These are phyloP conservation scores for Drosophila novamexicana DNA, from an alignment of 1,140 invertebrate genomes.

Conservation along the genomic window DNA sequence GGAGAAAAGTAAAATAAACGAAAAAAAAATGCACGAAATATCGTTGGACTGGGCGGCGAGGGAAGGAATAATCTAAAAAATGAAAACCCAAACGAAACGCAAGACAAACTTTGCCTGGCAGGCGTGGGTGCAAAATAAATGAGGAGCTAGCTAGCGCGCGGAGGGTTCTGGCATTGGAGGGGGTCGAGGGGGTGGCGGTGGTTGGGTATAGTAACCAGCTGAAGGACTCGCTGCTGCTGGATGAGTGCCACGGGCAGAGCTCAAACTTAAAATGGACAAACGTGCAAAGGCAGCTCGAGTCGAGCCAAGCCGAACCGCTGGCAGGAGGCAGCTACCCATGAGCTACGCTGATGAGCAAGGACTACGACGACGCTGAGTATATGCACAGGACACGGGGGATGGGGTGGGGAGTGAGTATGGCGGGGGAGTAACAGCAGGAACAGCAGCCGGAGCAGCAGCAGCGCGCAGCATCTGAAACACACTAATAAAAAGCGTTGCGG, in stretches of 20 bases:
- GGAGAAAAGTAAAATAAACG: slow-evolving; percentile 28
- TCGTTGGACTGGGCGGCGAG: slow-evolving; percentile 41
- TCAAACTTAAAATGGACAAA: slow-evolving; percentile 82
- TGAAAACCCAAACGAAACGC: slow-evolving; percentile 80
- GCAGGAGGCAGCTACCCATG: slow-evolving; percentile 36
- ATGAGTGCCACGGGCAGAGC: slow-evolving; percentile 79
- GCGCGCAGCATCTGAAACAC: slow-evolving; percentile 46
- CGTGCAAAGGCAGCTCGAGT: slow-evolving; percentile 55
- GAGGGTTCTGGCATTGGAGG: background rate
- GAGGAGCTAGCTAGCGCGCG: slow-evolving; percentile 39
- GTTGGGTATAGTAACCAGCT: slow-evolving; percentile 38
- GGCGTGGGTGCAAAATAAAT: slow-evolving; percentile 82
- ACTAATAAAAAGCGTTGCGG: slow-evolving; percentile 54
- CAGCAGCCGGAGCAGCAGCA: background rate
- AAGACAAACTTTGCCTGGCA: slow-evolving; percentile 81
- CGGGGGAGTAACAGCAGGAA: background rate
- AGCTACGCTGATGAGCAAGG: slow-evolving; percentile 72
- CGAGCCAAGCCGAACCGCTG: background rate
- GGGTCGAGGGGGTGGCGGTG: background rate
- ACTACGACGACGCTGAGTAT: slow-evolving; percentile 34
- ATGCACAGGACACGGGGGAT: slow-evolving; percentile 7
- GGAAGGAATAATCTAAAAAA: slow-evolving; percentile 82
- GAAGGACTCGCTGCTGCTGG: slow-evolving; percentile 71
- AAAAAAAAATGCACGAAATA: slow-evolving; percentile 33
- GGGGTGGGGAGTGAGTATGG: background rate